A percentile compares a stretch with the other conserved stretches of the same genome.
Conservation (phyloP, 2,888 invertebrate genomes). For the Camponotus fellah region DNA sequence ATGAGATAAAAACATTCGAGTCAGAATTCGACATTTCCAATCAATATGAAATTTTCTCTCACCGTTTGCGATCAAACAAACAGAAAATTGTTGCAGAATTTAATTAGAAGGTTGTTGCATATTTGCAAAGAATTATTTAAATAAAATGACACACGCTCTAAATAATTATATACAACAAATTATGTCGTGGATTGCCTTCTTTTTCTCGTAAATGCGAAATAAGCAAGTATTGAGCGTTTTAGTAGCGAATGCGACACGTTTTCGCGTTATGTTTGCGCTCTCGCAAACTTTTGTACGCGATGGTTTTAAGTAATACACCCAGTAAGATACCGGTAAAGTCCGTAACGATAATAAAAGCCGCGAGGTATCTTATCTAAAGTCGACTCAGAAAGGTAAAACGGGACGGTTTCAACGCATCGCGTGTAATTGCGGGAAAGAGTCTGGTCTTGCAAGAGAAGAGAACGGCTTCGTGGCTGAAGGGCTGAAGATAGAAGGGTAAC, state of each 20-base stretch:
- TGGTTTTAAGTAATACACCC: conserved; percentile 22
- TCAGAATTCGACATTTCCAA: neutral
- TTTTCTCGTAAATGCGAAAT: neutral
- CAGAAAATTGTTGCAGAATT: too few species aligned
- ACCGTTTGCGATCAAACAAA: neutral
- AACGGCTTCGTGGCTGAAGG: conserved; percentile 31
- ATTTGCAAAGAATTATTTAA: neutral
- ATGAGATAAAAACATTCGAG: neutral
- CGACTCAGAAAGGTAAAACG: conserved; percentile 31
- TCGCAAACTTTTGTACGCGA: conserved; percentile 10
- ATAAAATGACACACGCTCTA: neutral
- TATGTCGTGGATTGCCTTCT: neutral
- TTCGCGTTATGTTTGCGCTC: neutral
- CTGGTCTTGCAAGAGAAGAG: conserved; percentile 13
- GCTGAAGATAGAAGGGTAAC: conserved; percentile 59
- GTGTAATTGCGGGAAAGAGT: conserved; percentile 38
- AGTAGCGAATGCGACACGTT: neutral
- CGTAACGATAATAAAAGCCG: conserved; percentile 35
- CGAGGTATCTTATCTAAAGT: conserved; percentile 38
- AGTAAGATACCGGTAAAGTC: conserved; percentile 2
- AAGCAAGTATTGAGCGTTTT: neutral
- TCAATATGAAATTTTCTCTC: neutral
- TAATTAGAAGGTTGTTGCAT: neutral
- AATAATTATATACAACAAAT: conserved; percentile 8
- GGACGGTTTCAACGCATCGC: conserved; percentile 44